Base-by-base conservation (phyloP, 2,797 vertebrate genomes). In the Gallirallus australis region DNA sequence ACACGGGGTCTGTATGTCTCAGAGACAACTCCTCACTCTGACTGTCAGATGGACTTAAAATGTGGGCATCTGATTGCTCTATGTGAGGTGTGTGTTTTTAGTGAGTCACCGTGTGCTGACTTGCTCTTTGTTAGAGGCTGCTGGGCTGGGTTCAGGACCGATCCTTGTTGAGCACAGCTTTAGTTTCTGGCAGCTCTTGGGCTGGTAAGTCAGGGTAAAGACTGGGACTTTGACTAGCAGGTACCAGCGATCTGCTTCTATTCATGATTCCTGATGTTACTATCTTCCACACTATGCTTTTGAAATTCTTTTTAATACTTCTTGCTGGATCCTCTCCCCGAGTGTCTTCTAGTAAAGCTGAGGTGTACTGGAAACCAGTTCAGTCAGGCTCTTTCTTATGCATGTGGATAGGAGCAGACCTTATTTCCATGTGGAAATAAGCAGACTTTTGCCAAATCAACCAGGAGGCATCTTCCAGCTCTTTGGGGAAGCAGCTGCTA, bases 31-130 rank as follows among this genome's bases (percentile, higher is more conserved):
- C 53, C 52, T 70, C 13, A 0, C 48, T 31, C 59, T 6, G 5
- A 8, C 28, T 60, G 31, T 65, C 28, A 23, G 28, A 24, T 6
- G 40, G 61, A 30, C 27, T 48, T 18, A 23, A 24, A 53, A 50
- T 61, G 37, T 1, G 16, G 69, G 30, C 33, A 53, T 12, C 48
- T 45, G 61, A 20, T 23, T 28, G 47, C 0, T 5, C 11, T 3
- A 1, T 0, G 15, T 28, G 48, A 1, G 3, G 20, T 19, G 1
- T 11, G 0, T 57, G 3, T 71, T 68, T 66, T 66, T 47, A 42
- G 23, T 7, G 73, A 76, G 33, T 52, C 27, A 7, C 11, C 3
- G 12, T 4, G 6, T 45, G 25, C 68, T 52, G 71, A 61, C 23
- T 11, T 40, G 60, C 39, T 81, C 66, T 77, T 27, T 5, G 3